A percentile compares a stretch with the other conserved stretches of the same genome.
Evolutionary conservation across 2,113 vertebrate species (phyloP).

Genomic region (Salminus brasiliensis): DNA sequence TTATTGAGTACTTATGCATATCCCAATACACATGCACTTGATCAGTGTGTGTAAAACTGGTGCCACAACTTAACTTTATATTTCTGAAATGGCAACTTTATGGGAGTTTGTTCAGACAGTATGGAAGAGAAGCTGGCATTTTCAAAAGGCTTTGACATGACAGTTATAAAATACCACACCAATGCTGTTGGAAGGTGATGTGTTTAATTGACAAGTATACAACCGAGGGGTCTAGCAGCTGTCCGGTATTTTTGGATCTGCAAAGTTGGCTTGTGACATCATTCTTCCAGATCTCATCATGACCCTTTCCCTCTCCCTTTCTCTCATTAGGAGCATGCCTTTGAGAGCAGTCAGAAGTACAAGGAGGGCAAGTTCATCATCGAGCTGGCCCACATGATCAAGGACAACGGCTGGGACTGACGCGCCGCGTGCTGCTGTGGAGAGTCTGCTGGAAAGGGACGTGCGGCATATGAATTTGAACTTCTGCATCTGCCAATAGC

Average conservation of each 20-base stretch:
- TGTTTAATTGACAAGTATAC: slow-evolving; percentile 23
- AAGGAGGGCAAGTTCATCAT: slow-evolving; percentile 96
- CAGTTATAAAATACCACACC: not conserved
- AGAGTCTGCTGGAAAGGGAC: slow-evolving; percentile 9
- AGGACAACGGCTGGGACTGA: slow-evolving; percentile 93
- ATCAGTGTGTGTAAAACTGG: too few species aligned
- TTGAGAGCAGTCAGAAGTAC: slow-evolving; percentile 94
- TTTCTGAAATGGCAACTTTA: too few species aligned
- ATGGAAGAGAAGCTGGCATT: not conserved
- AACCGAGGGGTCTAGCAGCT: slow-evolving; percentile 8
- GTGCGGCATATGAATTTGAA: slow-evolving; percentile 26
- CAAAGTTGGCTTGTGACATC: not conserved
- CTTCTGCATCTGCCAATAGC: slow-evolving; percentile 22
- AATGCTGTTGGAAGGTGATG: slow-evolving; percentile 2
- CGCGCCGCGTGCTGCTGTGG: not conserved
- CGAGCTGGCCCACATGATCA: slow-evolving; percentile 93
- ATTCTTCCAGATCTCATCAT: not conserved
- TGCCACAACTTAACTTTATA: too few species aligned
- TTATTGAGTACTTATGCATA: too few species aligned
- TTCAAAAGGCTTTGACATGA: not conserved
- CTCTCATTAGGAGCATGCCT: slow-evolving; percentile 83
- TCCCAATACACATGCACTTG: too few species aligned
- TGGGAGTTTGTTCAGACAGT: too few species aligned
- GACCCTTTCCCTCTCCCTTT: not conserved
- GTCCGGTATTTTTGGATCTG: slow-evolving; percentile 9